These are phyloP conservation scores for Toxostoma redivivum DNA, from an alignment of 2,113 vertebrate species.

Conservation along the genomic window DNA sequence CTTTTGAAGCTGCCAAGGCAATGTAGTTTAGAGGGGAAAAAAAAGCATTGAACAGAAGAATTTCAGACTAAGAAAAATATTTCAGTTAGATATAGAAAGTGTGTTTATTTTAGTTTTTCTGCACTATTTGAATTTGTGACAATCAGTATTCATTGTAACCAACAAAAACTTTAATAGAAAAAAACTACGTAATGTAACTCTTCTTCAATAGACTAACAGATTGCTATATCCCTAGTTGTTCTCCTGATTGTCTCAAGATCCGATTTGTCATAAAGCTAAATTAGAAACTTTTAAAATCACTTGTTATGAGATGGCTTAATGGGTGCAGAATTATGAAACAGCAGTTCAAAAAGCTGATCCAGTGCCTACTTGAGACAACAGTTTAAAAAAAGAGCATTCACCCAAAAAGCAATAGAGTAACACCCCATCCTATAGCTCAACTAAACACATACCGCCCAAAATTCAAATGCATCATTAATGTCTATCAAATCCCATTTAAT, in stretches of 20 bases:
- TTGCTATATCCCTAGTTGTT: neutral
- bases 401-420: neutral
- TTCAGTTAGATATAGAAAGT: neutral
- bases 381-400: neutral
- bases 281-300: neutral
- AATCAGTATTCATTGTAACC: neutral
- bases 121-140: neutral
- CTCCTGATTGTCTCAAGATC: neutral
- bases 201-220: neutral
- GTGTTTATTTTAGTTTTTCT: neutral
- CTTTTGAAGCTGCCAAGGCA: neutral
- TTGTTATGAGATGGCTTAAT: neutral
- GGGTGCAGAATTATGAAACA: neutral
- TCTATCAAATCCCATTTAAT: neutral
- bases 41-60: neutral
- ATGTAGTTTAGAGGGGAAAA: neutral
- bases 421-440: neutral
- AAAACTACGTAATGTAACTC: neutral
- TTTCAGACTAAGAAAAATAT: neutral
- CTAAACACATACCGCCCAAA: neutral
- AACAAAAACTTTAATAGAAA: neutral
- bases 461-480: neutral
- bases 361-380: neutral
- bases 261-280: neutral
- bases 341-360: neutral